Evolutionary conservation across 2,797 vertebrate genomes (phyloP).

Genomic region (Philypnodon macrostomus): DNA sequence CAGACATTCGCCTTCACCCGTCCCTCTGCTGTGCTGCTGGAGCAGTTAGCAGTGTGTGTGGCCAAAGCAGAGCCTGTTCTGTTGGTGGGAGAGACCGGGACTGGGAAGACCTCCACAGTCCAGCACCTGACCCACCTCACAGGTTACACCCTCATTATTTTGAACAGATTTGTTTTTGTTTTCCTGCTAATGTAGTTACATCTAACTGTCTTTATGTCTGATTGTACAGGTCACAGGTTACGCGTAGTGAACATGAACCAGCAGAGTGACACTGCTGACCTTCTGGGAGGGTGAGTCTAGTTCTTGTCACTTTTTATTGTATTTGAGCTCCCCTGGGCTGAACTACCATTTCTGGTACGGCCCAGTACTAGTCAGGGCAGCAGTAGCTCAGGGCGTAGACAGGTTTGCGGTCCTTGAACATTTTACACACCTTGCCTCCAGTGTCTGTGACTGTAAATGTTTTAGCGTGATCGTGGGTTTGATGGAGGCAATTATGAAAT

Average conservation of each 20-base stretch:
- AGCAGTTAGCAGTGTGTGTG: slow-evolving; percentile 90
- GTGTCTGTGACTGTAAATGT: too few species aligned
- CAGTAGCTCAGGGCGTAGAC: too few species aligned
- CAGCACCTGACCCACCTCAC: slow-evolving; percentile 89
- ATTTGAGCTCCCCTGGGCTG: too few species aligned
- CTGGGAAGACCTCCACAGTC: slow-evolving; percentile 93
- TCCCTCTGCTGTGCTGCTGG: slow-evolving; percentile 87
- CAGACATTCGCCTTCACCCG: slow-evolving; percentile 89
- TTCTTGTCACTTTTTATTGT: too few species aligned
- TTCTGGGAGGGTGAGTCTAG: slow-evolving; percentile 91
- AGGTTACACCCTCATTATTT: slow-evolving; percentile 71
- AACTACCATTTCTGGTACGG: too few species aligned
- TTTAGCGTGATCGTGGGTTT: too few species aligned
- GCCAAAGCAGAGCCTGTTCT: slow-evolving; percentile 88
- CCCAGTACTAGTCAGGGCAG: too few species aligned
- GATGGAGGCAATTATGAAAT: too few species aligned
- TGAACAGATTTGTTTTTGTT: not conserved
- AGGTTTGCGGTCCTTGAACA: too few species aligned
- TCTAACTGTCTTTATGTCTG: slow-evolving; percentile 5
- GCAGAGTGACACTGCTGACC: slow-evolving; percentile 94
- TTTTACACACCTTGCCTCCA: too few species aligned
- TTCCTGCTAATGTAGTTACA: not conserved
- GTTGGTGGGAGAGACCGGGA: slow-evolving; percentile 94
- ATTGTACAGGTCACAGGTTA: slow-evolving; percentile 82
- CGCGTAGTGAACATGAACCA: slow-evolving; percentile 97